Base-by-base conservation (phyloP, 2,113 vertebrate species). In the Mormoops blainvillei region DNA sequence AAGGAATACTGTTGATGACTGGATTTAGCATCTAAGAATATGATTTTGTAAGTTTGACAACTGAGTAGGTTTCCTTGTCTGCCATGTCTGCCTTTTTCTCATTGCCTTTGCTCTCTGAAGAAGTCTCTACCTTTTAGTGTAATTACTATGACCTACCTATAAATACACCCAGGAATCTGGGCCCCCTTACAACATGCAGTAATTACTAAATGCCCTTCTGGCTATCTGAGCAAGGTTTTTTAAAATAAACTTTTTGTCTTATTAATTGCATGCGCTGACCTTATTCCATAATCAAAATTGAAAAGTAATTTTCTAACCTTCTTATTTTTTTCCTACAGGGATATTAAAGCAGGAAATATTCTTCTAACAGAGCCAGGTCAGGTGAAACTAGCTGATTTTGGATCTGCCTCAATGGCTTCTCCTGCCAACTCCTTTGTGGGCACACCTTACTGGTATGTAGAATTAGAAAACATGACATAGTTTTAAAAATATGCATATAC, bases 291-390 rank as follows among this genome's bases (percentile, higher is more conserved):
- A 94, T 96, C 89, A 95, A 81, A 94, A 93, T 84, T 65, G 74
- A 95, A 94, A 96, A 50, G 85, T 83, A 89, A 89, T 96, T 88
- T 95, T 91, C 56, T 61, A 68, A 96, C 71, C 67, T 22, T 92
- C 43, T 50, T 83, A 24, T 96, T 96, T 89, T 95, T 97, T 83
- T 97, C 45, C 96, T 96, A 38, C 96, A 99, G 99, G 99, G 99
- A 99, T 98, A 99, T 99, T 98, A 99, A 99, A 99, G 99, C 99
- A 97, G 99, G 99, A 98, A 99, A 99, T 98, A 99, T 99, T 98
- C 99, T 99, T 97, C 99, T 99, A 98, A 99, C 99, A 89, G 99
- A 99, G 97, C 99, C 99, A 81, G 99, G 99, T 97, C 99, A 99
- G 98, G 99, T 99, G 98, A 99, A 99, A 97, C 98, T 99, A 67